A percentile compares a stretch with the other conserved stretches of the same genome.
Evolutionary conservation across 2,797 vertebrate species (phyloP).

Genomic region (Scarus forsteni): DNA sequence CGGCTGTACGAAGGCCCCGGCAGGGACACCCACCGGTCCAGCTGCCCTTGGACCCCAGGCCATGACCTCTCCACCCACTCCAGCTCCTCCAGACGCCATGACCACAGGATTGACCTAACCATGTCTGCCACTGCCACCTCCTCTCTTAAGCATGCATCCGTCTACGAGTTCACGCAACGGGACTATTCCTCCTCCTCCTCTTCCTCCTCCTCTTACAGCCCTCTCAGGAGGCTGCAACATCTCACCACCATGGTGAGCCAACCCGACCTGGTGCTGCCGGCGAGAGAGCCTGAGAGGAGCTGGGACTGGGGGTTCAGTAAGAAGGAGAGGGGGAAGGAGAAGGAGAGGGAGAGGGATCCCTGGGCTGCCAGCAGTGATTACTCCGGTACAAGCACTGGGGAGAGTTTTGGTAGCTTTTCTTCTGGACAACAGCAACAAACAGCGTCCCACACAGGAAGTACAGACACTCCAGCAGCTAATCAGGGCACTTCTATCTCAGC

Average conservation of each 20-base stretch:
- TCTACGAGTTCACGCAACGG: conserved; percentile 84
- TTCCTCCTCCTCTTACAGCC: conserved; percentile 85
- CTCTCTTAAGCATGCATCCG: conserved; percentile 75
- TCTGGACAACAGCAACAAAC: conserved; percentile 22
- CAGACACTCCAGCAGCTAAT: conserved; percentile 22
- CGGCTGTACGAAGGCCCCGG: conserved; percentile 85
- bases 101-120: conserved; percentile 71
- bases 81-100: conserved; percentile 82
- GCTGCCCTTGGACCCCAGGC: conserved; percentile 83
- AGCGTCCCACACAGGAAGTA: conserved; percentile 28
- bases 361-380: conserved; percentile 54
- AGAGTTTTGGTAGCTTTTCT: conserved; percentile 26
- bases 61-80: conserved; percentile 74
- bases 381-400: conserved; percentile 33
- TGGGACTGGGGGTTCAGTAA: conserved; percentile 64
- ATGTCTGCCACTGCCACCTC: conserved; percentile 77
- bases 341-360: conserved; percentile 47
- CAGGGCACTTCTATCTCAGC: conserved; percentile 17
- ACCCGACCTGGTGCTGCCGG: conserved; percentile 71
- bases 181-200: conserved; percentile 67
- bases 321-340: conserved; percentile 49
- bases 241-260: conserved; percentile 92
- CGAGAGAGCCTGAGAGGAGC: conserved; percentile 46
- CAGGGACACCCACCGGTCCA: conserved; percentile 82
- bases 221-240: conserved; percentile 90